Evolutionary conservation across 2,888 invertebrate species (phyloP).

Genomic region (Rhamphomyia laevipes): DNA sequence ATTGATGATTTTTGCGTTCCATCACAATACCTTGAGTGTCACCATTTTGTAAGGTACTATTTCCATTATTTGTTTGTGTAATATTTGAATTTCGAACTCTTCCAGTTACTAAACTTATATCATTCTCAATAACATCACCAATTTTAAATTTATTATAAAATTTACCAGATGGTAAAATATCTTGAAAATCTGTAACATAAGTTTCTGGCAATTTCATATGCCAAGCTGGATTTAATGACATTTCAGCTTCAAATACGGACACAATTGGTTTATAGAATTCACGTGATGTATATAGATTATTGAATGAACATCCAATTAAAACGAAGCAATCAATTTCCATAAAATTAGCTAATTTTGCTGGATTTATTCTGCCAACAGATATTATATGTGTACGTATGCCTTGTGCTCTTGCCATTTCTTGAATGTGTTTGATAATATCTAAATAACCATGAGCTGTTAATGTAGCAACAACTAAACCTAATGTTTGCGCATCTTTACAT

Average conservation of each 20-base stretch:
- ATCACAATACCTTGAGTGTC: constrained; percentile 25
- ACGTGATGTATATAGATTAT: constrained; percentile 66
- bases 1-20: constrained; percentile 23
- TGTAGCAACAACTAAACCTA: constrained; percentile 88
- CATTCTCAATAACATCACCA: constrained; percentile 40
- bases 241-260: constrained; percentile 85
- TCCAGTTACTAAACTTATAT: constrained; percentile 68
- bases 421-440: constrained; percentile 60
- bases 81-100: constrained; percentile 41
- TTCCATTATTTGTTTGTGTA: background rate
- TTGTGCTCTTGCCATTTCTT: constrained; percentile 55
- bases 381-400: constrained; percentile 85
- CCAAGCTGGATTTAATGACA: constrained; percentile 54
- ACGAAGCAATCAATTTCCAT: constrained; percentile 82
- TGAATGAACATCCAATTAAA: constrained; percentile 84
- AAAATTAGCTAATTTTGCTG: constrained; percentile 91
- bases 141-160: constrained; percentile 40
- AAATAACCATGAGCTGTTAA: constrained; percentile 71
- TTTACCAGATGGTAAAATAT: constrained; percentile 53
- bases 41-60: constrained; percentile 15
- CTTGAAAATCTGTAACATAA: constrained; percentile 63
- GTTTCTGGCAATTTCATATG: constrained; percentile 40
- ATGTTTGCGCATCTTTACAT: constrained; percentile 74
- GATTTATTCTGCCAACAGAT: constrained; percentile 88
- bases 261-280: constrained; percentile 86